phyloP scores from a whole-genome alignment of 2,888 invertebrate genomes.

The Eubasilissa splendida region DNA sequence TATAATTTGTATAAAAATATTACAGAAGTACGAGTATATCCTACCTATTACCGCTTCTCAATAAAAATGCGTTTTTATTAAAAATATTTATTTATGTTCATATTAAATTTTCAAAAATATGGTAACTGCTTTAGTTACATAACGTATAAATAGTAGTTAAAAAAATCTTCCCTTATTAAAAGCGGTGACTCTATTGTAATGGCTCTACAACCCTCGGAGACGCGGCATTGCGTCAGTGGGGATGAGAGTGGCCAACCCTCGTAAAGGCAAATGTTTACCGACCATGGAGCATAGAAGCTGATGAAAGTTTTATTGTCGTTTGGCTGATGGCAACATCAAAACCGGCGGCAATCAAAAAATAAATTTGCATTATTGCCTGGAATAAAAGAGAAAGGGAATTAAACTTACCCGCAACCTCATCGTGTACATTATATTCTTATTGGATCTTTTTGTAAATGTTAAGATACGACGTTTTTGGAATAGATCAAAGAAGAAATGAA shows the following conservation, averaged over 20 bases:
- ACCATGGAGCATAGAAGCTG: neutral
- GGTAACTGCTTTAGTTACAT: too few species aligned
- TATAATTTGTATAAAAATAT: too few species aligned
- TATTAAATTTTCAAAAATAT: too few species aligned
- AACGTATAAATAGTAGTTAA: too few species aligned
- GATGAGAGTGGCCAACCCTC: conserved; percentile 26
- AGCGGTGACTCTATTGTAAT: neutral
- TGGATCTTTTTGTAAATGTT: too few species aligned
- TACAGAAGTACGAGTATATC: too few species aligned
- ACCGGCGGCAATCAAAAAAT: conserved; percentile 1
- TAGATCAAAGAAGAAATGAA: too few species aligned
- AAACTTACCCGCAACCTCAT: neutral
- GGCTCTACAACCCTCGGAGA: conserved; percentile 29
- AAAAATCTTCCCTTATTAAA: neutral
- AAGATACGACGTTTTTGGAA: too few species aligned
- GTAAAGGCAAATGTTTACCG: conserved; percentile 27
- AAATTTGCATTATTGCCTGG: conserved; percentile 6
- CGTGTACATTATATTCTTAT: too few species aligned
- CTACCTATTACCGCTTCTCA: too few species aligned
- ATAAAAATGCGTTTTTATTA: too few species aligned
- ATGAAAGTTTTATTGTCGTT: conserved; percentile 27
- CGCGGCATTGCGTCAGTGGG: conserved; percentile 16
- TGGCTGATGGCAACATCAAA: neutral
- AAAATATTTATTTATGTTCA: too few species aligned
- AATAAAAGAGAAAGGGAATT: neutral